Conservation (phyloP, 30 jellyfish, hydroid and myxozoan species). For the Turritopsis rubra region DNA sequence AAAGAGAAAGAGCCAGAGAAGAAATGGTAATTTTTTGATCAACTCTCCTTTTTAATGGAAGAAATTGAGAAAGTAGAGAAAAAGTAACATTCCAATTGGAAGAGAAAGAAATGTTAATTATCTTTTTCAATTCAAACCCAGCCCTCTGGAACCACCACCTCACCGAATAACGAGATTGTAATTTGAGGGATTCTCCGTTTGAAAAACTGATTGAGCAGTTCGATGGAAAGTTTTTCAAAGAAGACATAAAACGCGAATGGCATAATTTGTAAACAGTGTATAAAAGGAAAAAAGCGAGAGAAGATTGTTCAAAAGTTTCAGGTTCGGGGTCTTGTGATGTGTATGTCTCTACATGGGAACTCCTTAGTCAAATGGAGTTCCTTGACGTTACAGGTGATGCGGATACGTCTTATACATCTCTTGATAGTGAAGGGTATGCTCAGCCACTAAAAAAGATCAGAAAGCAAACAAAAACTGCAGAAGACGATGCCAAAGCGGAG, state of each 20-base stretch:
- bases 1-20: conserved; percentile 19
- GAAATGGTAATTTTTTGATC: conserved; percentile 16
- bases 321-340: conserved; percentile 23
- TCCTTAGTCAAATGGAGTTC: conserved; percentile 28
- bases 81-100: conserved; percentile 17
- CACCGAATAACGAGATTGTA: conserved; percentile 18
- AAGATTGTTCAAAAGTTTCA: conserved; percentile 23
- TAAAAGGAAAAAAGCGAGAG: conserved; percentile 20
- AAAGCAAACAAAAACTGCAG: conserved; percentile 20
- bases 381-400: conserved; percentile 25
- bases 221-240: conserved; percentile 18
- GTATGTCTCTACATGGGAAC: conserved; percentile 23
- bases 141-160: conserved; percentile 29
- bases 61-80: conserved; percentile 20
- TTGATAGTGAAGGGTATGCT: conserved; percentile 18
- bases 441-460: conserved; percentile 24
- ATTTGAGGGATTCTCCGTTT: conserved; percentile 11
- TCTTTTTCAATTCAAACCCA: conserved; percentile 20
- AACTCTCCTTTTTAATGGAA: conserved; percentile 20
- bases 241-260: conserved; percentile 28
- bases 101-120: conserved; percentile 21
- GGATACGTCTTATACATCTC: conserved; percentile 16
- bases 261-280: conserved; percentile 21
- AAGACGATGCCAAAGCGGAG: conserved; percentile 28
- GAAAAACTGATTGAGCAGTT: conserved; percentile 21